Percentiles rank a stretch among this genome's conserved stretches.
Evolutionary conservation across 1,140 invertebrate genomes (phyloP).

Genomic region (Penaeus indicus): DNA sequence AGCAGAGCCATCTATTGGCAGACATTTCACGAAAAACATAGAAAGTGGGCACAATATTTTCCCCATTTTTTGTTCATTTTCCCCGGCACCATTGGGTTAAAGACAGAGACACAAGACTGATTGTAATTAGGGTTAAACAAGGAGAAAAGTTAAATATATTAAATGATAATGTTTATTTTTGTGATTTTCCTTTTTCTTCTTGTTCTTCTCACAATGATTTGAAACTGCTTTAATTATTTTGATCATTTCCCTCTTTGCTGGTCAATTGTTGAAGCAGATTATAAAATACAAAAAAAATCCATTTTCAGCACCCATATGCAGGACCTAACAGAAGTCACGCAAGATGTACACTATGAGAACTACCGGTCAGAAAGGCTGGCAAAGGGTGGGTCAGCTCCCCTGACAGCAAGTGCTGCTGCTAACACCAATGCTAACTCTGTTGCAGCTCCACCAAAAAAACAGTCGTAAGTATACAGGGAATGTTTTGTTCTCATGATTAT

Average conservation of each 20-base stretch:
- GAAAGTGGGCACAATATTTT: no score
- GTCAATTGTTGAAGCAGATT: not conserved
- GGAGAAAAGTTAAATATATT: no score
- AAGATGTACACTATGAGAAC: constrained; percentile 76
- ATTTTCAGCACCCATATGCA: constrained; percentile 72
- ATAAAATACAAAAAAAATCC: not conserved
- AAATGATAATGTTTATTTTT: no score
- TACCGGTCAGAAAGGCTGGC: constrained; percentile 71
- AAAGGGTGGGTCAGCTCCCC: constrained; percentile 57
- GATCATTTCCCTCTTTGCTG: not conserved
- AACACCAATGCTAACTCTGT: constrained; percentile 35
- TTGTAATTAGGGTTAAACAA: no score
- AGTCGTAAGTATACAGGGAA: constrained; percentile 38
- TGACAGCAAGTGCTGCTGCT: not conserved
- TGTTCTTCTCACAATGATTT: no score
- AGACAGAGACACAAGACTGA: no score
- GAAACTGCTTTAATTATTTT: not conserved
- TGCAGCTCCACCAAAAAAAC: constrained; percentile 11
- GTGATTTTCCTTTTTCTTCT: not conserved
- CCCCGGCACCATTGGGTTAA: no score
- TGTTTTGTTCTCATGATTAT: not conserved
- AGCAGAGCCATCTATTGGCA: no score
- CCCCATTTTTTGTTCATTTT: no score
- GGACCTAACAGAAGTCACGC: constrained; percentile 75
- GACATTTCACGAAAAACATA: no score